Conservation (phyloP, 2,888 invertebrate species). For the Acrocera orbiculus region DNA sequence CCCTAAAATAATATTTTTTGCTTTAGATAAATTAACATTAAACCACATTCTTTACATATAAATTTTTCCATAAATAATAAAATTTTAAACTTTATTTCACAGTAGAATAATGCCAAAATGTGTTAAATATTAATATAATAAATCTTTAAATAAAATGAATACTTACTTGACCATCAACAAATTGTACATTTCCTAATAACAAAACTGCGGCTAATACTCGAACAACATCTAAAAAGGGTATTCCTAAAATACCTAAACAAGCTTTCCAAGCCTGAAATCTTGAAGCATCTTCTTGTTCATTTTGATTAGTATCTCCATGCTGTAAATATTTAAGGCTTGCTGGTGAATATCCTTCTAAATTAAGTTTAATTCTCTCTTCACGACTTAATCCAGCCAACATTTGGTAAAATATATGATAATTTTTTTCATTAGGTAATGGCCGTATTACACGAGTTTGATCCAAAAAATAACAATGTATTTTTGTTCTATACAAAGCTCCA, state of each 20-base stretch:
- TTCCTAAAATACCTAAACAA: conserved; percentile 74
- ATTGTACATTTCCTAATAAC: conserved; percentile 80
- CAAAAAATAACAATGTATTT: conserved; percentile 90
- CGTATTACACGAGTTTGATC: conserved; percentile 84
- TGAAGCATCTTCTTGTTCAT: conserved; percentile 51
- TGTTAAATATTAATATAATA: no score
- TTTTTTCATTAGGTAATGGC: conserved; percentile 72
- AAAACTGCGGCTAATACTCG: conserved; percentile 79
- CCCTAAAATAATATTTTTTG: conserved; percentile 25
- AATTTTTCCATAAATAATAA: no score
- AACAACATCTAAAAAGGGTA: conserved; percentile 86
- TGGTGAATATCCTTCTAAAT: conserved; percentile 69
- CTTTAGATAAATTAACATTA: not conserved
- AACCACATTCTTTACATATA: not conserved
- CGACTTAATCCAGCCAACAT: conserved; percentile 74
- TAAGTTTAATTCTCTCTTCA: conserved; percentile 73
- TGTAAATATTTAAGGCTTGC: conserved; percentile 68
- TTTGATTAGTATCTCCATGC: conserved; percentile 52
- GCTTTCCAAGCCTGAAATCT: conserved; percentile 87
- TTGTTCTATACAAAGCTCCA: conserved; percentile 83
- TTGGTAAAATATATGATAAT: conserved; percentile 95
- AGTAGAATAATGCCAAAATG: no score
- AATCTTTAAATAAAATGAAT: not conserved
- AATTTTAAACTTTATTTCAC: no score
- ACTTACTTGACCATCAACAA: conserved; percentile 52